phyloP scores from a whole-genome alignment of 2,113 vertebrate genomes.

The Clarias macrocephalus region DNA sequence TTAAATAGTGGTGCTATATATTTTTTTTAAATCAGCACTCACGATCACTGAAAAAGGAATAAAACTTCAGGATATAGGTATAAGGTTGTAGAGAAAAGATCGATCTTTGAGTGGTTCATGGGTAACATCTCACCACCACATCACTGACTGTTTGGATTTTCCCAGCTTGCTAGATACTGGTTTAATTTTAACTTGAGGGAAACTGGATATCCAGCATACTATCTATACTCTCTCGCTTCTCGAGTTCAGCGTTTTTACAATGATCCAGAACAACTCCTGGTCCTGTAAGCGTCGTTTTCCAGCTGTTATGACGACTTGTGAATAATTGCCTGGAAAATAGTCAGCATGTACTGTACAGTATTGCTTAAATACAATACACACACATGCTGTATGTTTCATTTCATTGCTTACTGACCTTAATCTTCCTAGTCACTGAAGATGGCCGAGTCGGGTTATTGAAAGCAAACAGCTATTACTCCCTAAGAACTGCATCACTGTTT shows the following conservation, averaged over 20 bases:
- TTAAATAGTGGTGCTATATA: no score
- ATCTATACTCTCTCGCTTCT: not conserved
- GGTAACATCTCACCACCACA: not conserved
- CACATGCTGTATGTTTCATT: not conserved
- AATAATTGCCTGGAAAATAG: not conserved
- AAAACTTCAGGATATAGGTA: not conserved
- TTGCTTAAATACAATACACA: not conserved
- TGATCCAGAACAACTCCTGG: not conserved
- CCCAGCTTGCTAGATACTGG: not conserved
- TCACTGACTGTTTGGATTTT: not conserved
- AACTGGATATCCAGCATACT: not conserved
- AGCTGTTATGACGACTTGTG: not conserved
- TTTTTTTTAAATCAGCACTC: not conserved
- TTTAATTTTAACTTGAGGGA: not conserved
- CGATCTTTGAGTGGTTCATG: not conserved
- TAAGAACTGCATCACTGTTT: conserved; percentile 37
- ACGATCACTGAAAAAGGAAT: not conserved
- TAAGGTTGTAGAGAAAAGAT: not conserved
- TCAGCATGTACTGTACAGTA: not conserved
- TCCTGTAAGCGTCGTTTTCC: not conserved
- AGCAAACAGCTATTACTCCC: conserved; percentile 28
- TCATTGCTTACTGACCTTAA: not conserved
- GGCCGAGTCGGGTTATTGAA: not conserved
- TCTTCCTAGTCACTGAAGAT: not conserved
- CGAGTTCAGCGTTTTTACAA: not conserved